Evolutionary conservation across 2,797 vertebrate genomes (phyloP).

Genomic region (Catostomus latipinnis): DNA sequence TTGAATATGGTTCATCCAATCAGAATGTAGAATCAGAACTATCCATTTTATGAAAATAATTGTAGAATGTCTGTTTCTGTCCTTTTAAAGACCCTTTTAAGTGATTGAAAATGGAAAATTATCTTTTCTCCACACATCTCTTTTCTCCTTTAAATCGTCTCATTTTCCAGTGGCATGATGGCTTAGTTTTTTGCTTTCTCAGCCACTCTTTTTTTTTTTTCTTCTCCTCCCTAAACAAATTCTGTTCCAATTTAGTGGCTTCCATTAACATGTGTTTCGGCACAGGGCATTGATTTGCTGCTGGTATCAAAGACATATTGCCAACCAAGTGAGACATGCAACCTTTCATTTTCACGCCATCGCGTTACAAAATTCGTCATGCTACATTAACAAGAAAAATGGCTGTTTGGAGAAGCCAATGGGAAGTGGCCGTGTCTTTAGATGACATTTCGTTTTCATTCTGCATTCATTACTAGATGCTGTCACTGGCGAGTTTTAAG

Average conservation of each 20-base stretch:
- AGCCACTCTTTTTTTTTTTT: conserved; percentile 16
- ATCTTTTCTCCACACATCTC: conserved; percentile 32
- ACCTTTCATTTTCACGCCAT: conserved; percentile 83
- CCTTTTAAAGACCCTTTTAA: conserved; percentile 15
- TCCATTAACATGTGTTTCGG: conserved; percentile 68
- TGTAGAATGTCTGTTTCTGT: not conserved
- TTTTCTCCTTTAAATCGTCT: conserved; percentile 41
- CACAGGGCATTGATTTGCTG: conserved; percentile 65
- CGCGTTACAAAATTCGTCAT: conserved; percentile 80
- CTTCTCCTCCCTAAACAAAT: conserved; percentile 62
- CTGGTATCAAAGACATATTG: conserved; percentile 74
- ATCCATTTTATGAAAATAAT: too few relatives aligned
- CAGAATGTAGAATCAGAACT: too few relatives aligned
- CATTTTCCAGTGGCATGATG: conserved; percentile 35
- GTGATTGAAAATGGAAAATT: conserved; percentile 31
- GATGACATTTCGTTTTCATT: conserved; percentile 65
- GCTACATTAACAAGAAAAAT: conserved; percentile 86
- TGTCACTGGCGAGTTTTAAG: conserved; percentile 23
- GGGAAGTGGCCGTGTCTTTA: conserved; percentile 63
- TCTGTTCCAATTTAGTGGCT: conserved; percentile 67
- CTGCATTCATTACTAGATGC: conserved; percentile 62
- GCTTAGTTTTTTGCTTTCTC: conserved; percentile 28
- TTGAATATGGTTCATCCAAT: too few relatives aligned
- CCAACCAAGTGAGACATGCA: conserved; percentile 84
- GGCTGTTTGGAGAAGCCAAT: conserved; percentile 72